Evolutionary conservation across 2,113 vertebrate genomes (phyloP).

Genomic region (Sminthopsis crassicaudata): DNA sequence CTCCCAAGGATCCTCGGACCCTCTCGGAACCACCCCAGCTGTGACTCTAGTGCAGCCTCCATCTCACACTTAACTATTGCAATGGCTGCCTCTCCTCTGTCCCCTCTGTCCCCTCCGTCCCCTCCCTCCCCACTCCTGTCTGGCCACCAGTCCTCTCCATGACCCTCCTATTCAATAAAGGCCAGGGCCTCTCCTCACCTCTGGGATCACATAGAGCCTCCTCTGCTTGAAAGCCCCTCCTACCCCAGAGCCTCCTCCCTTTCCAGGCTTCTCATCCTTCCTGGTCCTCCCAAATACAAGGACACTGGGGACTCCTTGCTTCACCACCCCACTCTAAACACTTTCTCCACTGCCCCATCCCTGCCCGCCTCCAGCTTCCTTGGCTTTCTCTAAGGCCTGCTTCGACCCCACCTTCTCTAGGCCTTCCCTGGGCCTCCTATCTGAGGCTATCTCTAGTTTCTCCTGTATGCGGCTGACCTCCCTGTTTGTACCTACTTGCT

Average conservation of each 20-base stretch:
- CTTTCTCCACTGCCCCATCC: slow-evolving; percentile 9
- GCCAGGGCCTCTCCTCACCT: background rate
- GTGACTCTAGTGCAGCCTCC: background rate
- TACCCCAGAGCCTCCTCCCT: background rate
- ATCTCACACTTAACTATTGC: background rate
- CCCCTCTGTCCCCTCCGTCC: no score
- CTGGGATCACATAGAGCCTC: background rate
- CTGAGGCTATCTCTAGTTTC: slow-evolving; percentile 15
- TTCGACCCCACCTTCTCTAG: background rate
- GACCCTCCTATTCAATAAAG: background rate
- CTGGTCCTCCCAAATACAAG: background rate
- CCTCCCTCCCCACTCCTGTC: background rate
- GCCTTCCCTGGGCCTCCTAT: background rate
- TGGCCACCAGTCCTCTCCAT: background rate
- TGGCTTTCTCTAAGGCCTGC: background rate
- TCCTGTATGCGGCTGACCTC: background rate
- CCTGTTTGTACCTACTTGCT: background rate
- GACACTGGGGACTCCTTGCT: background rate
- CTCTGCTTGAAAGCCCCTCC: background rate
- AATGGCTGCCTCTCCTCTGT: no score
- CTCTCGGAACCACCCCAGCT: background rate
- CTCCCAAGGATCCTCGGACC: no score
- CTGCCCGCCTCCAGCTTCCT: background rate
- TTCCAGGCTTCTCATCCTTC: background rate
- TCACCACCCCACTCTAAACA: background rate